Conservation (phyloP, 2,113 vertebrate genomes). For the Mystacornis crossleyi region DNA sequence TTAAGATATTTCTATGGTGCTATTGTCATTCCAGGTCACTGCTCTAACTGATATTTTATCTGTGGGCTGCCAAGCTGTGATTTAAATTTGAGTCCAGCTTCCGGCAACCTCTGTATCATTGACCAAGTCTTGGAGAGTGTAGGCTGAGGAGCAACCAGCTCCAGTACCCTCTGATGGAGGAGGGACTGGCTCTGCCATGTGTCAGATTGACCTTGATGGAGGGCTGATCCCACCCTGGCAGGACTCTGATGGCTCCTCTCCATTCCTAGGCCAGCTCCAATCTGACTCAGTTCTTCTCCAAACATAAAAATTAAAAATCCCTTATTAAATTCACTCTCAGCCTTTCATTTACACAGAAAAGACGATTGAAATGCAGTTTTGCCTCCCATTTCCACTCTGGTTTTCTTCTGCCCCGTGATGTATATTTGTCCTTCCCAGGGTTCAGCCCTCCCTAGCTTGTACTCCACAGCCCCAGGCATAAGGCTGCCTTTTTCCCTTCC, state of each 20-base stretch:
- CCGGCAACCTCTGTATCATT: neutral
- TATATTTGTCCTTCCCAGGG: neutral
- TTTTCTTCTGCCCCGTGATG: neutral
- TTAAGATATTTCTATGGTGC: neutral
- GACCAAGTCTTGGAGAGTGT: fast-evolving
- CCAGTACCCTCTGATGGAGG: neutral
- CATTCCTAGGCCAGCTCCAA: neutral
- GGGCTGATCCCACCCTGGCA: neutral
- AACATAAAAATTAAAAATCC: neutral
- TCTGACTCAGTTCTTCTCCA: neutral
- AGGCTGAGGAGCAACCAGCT: neutral
- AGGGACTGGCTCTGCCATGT: fast-evolving
- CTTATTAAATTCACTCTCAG: neutral
- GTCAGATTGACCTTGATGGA: fast-evolving
- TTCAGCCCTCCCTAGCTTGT: neutral
- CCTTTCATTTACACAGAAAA: neutral
- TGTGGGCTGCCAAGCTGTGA: neutral
- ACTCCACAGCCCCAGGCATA: fast-evolving
- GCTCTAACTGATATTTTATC: neutral
- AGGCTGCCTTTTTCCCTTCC: neutral
- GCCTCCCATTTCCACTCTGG: neutral
- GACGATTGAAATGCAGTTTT: neutral
- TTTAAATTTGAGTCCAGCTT: neutral
- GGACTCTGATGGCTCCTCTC: neutral
- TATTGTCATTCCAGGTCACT: neutral